Conservation (phyloP, 1,140 invertebrate genomes). For the Prorops nasuta region DNA sequence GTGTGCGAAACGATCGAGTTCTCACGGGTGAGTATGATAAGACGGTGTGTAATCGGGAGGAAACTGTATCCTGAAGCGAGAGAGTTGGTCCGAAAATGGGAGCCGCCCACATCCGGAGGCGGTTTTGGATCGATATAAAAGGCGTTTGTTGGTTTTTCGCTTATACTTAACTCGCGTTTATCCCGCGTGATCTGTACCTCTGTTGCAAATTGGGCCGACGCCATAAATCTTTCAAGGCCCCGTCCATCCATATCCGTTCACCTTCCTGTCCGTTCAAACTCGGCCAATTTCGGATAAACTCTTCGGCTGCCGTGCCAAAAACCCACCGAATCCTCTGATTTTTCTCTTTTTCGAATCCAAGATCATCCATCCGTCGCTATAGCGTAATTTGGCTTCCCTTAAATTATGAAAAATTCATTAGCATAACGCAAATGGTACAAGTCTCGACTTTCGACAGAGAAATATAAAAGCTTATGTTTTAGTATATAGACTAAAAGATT, state of each 20-base stretch:
- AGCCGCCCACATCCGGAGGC: conserved; percentile 40
- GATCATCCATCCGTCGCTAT: too few species aligned
- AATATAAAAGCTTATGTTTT: too few species aligned
- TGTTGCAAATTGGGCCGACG: conserved; percentile 29
- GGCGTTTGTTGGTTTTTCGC: conserved; percentile 29
- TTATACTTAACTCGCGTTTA: conserved; percentile 29
- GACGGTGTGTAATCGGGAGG: too few species aligned
- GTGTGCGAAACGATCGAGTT: too few species aligned
- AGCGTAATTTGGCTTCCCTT: too few species aligned
- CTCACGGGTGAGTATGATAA: too few species aligned
- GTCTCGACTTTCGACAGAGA: too few species aligned
- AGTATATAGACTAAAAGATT: too few species aligned
- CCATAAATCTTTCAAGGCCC: conserved; percentile 24
- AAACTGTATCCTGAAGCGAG: too few species aligned
- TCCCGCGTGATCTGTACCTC: conserved; percentile 21
- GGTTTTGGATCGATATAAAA: conserved; percentile 24
- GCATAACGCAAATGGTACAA: too few species aligned
- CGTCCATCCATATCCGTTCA: neutral
- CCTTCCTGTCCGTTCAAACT: neutral
- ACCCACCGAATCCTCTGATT: too few species aligned
- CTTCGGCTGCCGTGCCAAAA: conserved; percentile 6
- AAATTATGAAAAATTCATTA: too few species aligned
- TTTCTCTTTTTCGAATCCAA: neutral
- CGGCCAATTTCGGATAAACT: conserved; percentile 16
- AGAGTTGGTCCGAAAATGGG: conserved; percentile 20